These are phyloP conservation scores for Leptocoma aspasia DNA, from an alignment of 2,113 vertebrate genomes.

Conservation along the genomic window DNA sequence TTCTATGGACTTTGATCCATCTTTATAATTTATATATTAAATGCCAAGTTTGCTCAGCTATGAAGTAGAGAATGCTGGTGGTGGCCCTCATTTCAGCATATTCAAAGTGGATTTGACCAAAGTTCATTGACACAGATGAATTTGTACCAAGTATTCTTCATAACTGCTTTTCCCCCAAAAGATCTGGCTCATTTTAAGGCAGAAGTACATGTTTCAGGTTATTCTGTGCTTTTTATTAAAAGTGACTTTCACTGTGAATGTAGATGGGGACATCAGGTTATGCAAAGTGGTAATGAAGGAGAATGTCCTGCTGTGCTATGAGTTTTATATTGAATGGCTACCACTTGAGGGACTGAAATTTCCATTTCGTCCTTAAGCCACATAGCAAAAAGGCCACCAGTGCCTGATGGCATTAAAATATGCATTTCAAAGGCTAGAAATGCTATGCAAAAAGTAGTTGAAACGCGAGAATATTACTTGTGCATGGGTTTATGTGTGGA, in stretches of 20 bases:
- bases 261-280: not conserved
- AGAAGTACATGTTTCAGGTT: not conserved
- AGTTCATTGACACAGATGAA: not conserved
- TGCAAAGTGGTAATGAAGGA: not conserved
- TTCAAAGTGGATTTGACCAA: not conserved
- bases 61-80: not conserved
- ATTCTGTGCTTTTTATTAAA: not conserved
- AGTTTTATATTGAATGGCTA: not conserved
- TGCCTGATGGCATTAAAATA: not conserved
- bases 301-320: not conserved
- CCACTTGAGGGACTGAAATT: not conserved
- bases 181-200: not conserved
- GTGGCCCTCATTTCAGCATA: not conserved
- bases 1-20: not conserved
- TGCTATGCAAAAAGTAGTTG: not conserved
- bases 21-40: not conserved
- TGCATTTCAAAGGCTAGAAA: not conserved
- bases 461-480: not conserved
- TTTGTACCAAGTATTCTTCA: not conserved
- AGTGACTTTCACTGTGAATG: not conserved
- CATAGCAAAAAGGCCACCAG: not conserved
- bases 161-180: not conserved
- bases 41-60: not conserved
- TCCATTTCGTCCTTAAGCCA: not conserved
- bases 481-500: not conserved